These are phyloP conservation scores for Pseudococcus jackbeardsleyi DNA, from an alignment of 2,888 invertebrate genomes.

Conservation along the genomic window DNA sequence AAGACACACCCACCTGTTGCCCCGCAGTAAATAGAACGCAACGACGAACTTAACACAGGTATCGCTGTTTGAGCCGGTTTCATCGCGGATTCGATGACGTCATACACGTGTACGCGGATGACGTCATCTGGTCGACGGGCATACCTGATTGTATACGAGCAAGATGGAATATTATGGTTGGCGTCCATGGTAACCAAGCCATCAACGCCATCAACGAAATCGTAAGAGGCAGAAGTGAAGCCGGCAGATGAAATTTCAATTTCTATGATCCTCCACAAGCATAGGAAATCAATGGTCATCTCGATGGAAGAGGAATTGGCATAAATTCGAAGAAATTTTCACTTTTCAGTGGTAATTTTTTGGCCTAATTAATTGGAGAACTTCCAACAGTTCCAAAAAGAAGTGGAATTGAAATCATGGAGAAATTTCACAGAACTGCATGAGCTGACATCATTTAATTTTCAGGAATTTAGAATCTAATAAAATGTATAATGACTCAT, in stretches of 20 bases:
- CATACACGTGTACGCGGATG: slow-evolving; percentile 11
- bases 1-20: slow-evolving; percentile 65
- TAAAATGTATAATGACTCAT: too few relatives aligned
- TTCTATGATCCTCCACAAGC: background rate
- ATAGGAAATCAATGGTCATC: background rate
- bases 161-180: background rate
- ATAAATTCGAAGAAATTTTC: background rate
- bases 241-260: background rate
- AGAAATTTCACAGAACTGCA: too few relatives aligned
- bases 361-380: background rate
- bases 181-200: background rate
- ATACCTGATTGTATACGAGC: background rate
- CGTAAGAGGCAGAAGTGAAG: background rate
- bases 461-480: too few relatives aligned
- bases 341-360: background rate
- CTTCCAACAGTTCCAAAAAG: too few relatives aligned
- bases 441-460: too few relatives aligned
- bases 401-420: too few relatives aligned
- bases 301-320: background rate
- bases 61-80: slow-evolving; percentile 19
- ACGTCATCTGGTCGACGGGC: background rate
- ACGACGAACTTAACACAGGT: slow-evolving; percentile 30
- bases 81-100: background rate
- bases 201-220: background rate
- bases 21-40: slow-evolving; percentile 50